Conservation (phyloP, 37 sponge, comb jelly and placozoan species). For the Diacarnus erythraeanus region DNA sequence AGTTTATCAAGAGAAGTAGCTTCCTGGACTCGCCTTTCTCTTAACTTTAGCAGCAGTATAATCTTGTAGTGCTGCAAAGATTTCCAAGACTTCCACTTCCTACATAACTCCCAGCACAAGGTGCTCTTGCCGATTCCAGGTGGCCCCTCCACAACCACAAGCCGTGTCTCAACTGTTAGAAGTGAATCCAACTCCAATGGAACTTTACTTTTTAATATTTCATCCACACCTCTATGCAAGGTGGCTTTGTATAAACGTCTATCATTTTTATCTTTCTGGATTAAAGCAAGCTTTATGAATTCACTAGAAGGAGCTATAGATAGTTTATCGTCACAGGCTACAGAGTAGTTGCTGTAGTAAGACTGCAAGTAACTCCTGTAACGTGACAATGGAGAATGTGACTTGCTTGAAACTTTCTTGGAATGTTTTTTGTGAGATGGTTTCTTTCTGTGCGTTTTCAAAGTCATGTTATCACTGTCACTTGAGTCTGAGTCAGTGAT, state of each 20-base stretch:
- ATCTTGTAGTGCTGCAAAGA: neutral
- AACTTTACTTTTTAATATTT: too few relatives aligned
- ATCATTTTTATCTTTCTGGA: neutral
- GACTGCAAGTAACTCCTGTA: too few relatives aligned
- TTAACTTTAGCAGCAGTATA: conserved; percentile 8
- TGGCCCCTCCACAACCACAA: conserved; percentile 28
- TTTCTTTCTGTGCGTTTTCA: too few relatives aligned
- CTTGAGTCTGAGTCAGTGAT: too few relatives aligned
- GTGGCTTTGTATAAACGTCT: neutral
- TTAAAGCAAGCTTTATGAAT: neutral
- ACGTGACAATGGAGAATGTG: too few relatives aligned
- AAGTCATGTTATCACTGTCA: too few relatives aligned
- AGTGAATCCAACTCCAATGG: neutral
- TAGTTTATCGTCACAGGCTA: neutral
- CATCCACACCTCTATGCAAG: neutral
- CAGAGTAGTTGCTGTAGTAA: too few relatives aligned
- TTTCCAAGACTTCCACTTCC: neutral
- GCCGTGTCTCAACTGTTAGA: neutral
- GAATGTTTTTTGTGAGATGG: too few relatives aligned
- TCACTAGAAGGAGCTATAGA: neutral
- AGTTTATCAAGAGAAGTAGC: conserved; percentile 5
- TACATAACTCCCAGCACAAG: conserved; percentile 20
- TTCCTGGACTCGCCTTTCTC: conserved; percentile 10
- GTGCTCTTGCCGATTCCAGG: conserved; percentile 47
- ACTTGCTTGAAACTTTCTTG: too few relatives aligned